These are phyloP conservation scores for Enteromius viviparus DNA, from an alignment of 2,797 vertebrate genomes.

Conservation along the genomic window DNA sequence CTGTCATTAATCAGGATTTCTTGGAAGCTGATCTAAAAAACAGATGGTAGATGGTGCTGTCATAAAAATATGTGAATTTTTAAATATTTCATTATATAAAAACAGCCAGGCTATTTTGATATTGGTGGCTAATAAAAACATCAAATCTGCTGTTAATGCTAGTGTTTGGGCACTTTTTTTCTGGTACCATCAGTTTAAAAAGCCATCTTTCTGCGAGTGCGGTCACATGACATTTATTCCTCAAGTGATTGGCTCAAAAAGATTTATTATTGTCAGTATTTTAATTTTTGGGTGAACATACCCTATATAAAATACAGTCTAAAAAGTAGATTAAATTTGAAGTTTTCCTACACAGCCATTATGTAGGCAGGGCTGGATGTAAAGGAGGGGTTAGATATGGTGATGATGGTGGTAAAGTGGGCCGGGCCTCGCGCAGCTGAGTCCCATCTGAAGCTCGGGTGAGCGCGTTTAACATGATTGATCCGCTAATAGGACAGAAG, in stretches of 20 bases:
- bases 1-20: too few relatives aligned
- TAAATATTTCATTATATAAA: background rate
- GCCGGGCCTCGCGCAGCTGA: slow-evolving; percentile 77
- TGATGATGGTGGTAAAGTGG: slow-evolving; percentile 59
- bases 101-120: background rate
- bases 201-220: background rate
- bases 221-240: background rate
- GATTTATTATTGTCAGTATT: background rate
- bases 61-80: background rate
- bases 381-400: slow-evolving; percentile 29
- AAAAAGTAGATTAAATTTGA: background rate
- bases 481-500: slow-evolving; percentile 81
- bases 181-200: background rate
- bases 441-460: slow-evolving; percentile 75
- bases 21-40: too few relatives aligned
- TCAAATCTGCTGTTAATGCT: background rate
- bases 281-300: background rate
- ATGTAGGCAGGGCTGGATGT: background rate
- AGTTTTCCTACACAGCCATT: background rate
- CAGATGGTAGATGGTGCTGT: background rate
- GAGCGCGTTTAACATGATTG: slow-evolving; percentile 77
- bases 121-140: background rate
- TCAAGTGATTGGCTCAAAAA: background rate
- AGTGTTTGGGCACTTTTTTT: background rate
- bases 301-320: background rate